These are phyloP conservation scores for Piaya cayana DNA, from an alignment of 2,113 vertebrate genomes.

Conservation along the genomic window DNA sequence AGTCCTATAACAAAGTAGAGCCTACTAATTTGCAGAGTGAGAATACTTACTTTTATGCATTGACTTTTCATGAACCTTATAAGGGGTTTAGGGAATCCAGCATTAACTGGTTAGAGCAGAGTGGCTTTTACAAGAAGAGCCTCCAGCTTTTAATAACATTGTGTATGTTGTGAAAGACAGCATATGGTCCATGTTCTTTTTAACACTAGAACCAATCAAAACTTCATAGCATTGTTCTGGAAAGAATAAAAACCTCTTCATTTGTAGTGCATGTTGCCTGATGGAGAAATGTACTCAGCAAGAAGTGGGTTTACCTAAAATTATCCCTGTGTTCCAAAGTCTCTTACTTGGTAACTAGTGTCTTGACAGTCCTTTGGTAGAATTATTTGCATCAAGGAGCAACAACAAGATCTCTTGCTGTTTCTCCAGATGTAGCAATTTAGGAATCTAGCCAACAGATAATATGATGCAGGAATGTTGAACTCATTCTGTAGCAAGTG, in stretches of 20 bases:
- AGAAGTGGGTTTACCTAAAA: background rate
- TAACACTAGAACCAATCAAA: background rate
- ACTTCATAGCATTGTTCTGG: background rate
- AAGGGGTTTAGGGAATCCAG: background rate
- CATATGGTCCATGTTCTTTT: background rate
- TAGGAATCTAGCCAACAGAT: constrained; percentile 50
- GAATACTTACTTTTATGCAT: background rate
- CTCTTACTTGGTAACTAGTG: background rate
- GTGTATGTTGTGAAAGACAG: background rate
- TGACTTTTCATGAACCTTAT: background rate
- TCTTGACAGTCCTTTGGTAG: constrained; percentile 13
- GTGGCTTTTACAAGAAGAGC: background rate
- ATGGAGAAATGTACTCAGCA: background rate
- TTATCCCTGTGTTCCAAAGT: background rate
- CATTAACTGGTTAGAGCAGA: background rate
- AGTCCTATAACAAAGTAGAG: background rate
- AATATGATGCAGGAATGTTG: constrained; percentile 22
- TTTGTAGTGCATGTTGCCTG: background rate
- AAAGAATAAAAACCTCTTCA: background rate
- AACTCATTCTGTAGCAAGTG: constrained; percentile 38
- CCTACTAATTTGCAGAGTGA: background rate
- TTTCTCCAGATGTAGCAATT: constrained; percentile 52
- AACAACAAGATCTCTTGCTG: constrained; percentile 42
- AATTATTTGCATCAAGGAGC: constrained; percentile 11
- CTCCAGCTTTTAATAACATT: background rate